Evolutionary conservation across 2,797 vertebrate genomes (phyloP).

Genomic region (Enteromius mattozi): DNA sequence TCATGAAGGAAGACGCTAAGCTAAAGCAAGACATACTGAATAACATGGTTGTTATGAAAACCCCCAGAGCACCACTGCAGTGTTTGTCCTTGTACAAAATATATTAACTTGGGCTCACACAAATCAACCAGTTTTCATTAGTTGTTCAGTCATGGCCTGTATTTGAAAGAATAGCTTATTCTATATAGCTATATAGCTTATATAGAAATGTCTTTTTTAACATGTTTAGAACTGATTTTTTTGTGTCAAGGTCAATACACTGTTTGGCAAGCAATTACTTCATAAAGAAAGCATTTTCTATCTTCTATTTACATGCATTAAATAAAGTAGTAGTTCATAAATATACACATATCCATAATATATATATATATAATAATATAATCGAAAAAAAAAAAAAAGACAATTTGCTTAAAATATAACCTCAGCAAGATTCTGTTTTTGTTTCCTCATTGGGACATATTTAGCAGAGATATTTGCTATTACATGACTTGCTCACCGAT

Average conservation of each 20-base stretch:
- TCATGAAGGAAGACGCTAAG: constrained; percentile 27
- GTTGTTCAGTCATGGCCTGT: neutral
- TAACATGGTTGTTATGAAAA: constrained; percentile 17
- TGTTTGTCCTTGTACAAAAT: constrained; percentile 12
- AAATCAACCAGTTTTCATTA: constrained; percentile 5
- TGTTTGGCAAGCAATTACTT: neutral
- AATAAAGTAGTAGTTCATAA: neutral
- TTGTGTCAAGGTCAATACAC: neutral
- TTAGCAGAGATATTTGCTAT: neutral
- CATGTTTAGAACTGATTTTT: neutral
- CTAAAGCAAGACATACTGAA: neutral
- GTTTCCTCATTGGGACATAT: neutral
- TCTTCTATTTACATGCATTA: neutral
- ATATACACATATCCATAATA: neutral
- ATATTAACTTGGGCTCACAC: neutral
- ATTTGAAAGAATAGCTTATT: neutral
- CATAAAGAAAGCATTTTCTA: neutral
- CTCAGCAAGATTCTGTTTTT: neutral
- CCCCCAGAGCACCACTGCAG: neutral
- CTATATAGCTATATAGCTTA: no score
- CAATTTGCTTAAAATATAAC: neutral
- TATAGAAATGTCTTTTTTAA: neutral
- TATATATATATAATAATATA: neutral
- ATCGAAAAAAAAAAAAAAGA: no score
- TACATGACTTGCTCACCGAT: neutral